Evolutionary conservation across 2,888 invertebrate species (phyloP), one percentile per base, ranked within the genome.

Genomic region (Nowickia ferox): DNA sequence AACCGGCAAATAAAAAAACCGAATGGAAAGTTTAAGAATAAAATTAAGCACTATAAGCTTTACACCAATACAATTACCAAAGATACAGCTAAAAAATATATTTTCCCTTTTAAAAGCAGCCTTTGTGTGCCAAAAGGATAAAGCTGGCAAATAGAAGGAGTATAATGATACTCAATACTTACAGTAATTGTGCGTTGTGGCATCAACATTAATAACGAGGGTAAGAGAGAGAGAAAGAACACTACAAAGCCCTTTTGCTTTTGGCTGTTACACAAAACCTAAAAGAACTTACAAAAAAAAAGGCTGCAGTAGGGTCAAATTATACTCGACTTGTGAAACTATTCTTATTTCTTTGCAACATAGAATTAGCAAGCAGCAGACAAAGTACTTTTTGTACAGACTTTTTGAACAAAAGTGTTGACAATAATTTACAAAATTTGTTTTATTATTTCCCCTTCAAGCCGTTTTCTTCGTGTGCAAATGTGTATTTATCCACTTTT

Each of bases 401-500:
- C 30, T 30, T 30, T 30, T 30, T 63, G 74, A 85, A 61, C 74
- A 71, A 83, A 86, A 83, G 82, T 76, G 85, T 82, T 82, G 75
- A 83, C 85, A 86, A 78, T 75, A 86, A 83, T 83, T 86, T 83
- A 72, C 75, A 53, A 75, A 86, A 85, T 76, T 83, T 86, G 75
- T 61, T 82, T 86, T 79, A 86, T 86, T 86, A 76, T 78, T 79
- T 86, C 61, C 83, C 74, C 55, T 79, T 48, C 3, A 30, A 61
- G 46, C 10, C 13, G 17, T 22, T 4, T 30, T 63, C 13, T 55
- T 30, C 30, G 11, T 38, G 66, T 11, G 15, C 9, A 15, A 19
- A 22, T 51, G 48, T 51, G 10, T 9, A 5, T 19, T 11, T 44
- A 30, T 57, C 9, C 15, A 9, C n/a, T 75, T 46, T 0, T 15